These are phyloP conservation scores for Euglossa dilemma DNA, from an alignment of 1,140 invertebrate genomes.

Conservation along the genomic window DNA sequence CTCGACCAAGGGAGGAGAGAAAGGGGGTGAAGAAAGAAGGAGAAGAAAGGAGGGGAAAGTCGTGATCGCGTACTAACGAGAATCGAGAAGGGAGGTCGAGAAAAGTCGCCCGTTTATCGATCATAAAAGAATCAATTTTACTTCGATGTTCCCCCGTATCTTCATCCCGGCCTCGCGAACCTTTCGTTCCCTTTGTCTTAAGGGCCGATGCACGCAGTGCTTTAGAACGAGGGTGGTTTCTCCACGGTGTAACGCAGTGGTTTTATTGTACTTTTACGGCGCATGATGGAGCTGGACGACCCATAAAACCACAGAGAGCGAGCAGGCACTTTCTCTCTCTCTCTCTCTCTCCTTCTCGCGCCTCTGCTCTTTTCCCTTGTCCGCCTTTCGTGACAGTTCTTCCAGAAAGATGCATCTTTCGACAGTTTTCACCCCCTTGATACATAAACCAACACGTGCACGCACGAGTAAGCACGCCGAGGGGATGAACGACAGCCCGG, in stretches of 20 bases:
- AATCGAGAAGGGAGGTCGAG: neutral
- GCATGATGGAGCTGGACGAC: slow-evolving; percentile 79
- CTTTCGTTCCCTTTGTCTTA: slow-evolving; percentile 49
- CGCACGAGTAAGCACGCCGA: neutral
- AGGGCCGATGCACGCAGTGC: slow-evolving; percentile 69
- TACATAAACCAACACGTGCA: slow-evolving; percentile 34
- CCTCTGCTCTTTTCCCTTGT: neutral
- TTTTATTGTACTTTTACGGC: slow-evolving; percentile 81
- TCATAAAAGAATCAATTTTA: slow-evolving; percentile 81
- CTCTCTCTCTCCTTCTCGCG: too few species aligned
- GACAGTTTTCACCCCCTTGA: slow-evolving; percentile 57
- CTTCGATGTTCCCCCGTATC: slow-evolving; percentile 42
- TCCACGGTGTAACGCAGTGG: slow-evolving; percentile 73
- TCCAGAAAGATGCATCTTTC: slow-evolving; percentile 53
- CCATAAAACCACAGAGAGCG: slow-evolving; percentile 75
- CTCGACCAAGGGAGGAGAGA: too few species aligned
- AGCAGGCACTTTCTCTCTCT: slow-evolving; percentile 56
- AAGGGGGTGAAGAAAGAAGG: too few species aligned
- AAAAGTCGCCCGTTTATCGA: slow-evolving; percentile 68
- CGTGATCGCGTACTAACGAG: neutral
- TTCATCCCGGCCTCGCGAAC: neutral
- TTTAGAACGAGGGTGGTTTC: slow-evolving; percentile 69
- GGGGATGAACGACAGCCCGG: neutral
- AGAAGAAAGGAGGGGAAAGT: neutral
- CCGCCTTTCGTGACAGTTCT: slow-evolving; percentile 27